Evolutionary conservation across 2,888 invertebrate genomes (phyloP), one percentile per base, ranked within the genome.

Genomic region (Scelioninae gen. 1): DNA sequence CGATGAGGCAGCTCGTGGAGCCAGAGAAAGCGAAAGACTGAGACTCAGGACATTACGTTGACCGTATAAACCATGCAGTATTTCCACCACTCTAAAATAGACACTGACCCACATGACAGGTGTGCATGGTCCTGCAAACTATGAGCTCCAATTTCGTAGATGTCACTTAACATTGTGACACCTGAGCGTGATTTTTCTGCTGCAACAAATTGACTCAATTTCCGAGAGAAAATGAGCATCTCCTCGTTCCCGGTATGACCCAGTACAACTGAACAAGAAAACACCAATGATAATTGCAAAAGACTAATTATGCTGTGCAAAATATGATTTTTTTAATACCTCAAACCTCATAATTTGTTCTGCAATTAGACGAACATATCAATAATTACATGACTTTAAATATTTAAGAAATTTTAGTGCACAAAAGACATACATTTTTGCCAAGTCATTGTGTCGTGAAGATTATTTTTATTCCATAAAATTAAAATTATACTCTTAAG

Each of bases 1-100:
- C 82, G 87, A 87, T 86, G 86, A 86, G 81, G 85, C 69, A 88
- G 86, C 86, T 88, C 83, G 80, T 87, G 84, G 86, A 85, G 87
- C 81, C 89, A 88, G 92, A 88, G 92, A 92, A 92, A 92, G 92
- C 88, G 90, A 89, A 88, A 89, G 91, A 92, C 92, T 91, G 92
- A 89, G 87, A 87, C 88, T 88, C 87, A 84, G 86, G 88, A 85
- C 88, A 88, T 89, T 85, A 86, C 84, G 88, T 87, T 88, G 87
- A 87, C 82, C 89, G 89, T 91, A 92, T 91, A 91, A 91, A 91
- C 87, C 88, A 86, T 86, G 83, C 89, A 84, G 85, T 87, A 76
- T 84, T 89, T 86, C 89, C 89, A 90, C 89, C 88, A 88, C 86
- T 85, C 85, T 80, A 47, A 82, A 83, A 83, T 82, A 16, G 77